Percentiles rank a stretch among this genome's conserved stretches.
Conservation (phyloP, 2,113 vertebrate species). For the Muntiacus muntjak region DNA sequence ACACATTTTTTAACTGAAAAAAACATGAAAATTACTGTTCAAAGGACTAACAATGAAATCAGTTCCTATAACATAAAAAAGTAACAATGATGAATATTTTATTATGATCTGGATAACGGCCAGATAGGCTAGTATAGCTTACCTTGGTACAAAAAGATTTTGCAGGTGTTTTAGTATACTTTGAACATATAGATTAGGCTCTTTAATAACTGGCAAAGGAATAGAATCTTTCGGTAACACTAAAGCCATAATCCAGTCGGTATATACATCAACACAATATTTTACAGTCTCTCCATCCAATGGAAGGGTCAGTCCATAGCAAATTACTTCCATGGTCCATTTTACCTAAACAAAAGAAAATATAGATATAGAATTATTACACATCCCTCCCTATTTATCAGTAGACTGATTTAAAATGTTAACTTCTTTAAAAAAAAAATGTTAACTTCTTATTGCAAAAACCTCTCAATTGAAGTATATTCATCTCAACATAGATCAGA, state of each 20-base stretch:
- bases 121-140: constrained; percentile 59
- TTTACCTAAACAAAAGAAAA: constrained; percentile 86
- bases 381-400: not conserved
- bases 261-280: constrained; percentile 96
- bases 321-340: constrained; percentile 98
- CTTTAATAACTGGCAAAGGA: constrained; percentile 91
- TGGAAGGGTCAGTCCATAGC: constrained; percentile 94
- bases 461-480: not conserved
- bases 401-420: constrained; percentile 34
- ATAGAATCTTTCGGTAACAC: constrained; percentile 93
- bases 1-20: constrained; percentile 33
- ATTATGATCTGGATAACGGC: not conserved
- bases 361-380: constrained; percentile 25
- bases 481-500: not conserved
- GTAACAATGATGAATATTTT: constrained; percentile 39
- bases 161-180: constrained; percentile 96
- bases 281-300: constrained; percentile 96
- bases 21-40: not conserved
- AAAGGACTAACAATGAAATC: constrained; percentile 41
- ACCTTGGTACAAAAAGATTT: constrained; percentile 97
- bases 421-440: constrained; percentile 31
- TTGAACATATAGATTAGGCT: constrained; percentile 95
- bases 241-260: constrained; percentile 97
- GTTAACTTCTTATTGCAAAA: constrained; percentile 20
- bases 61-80: constrained; percentile 19